Evolutionary conservation across 35 echinoderm and acorn worm species (phyloP), one percentile per base, ranked within the genome.

Genomic region (Diadema setosum): DNA sequence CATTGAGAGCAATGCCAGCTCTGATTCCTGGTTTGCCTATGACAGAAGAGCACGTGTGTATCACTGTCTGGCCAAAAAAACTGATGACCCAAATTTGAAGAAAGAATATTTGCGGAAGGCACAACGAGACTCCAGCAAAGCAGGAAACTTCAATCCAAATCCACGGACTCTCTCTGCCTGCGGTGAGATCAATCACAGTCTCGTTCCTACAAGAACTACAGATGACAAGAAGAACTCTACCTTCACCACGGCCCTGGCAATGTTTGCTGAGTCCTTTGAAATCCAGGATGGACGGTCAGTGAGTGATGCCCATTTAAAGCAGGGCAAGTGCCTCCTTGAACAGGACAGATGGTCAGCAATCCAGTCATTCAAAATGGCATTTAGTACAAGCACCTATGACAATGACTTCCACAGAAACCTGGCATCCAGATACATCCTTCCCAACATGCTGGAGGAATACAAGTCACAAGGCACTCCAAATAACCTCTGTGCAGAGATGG

Each of bases 361-460:
- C 20, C 73, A 78, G 37, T 78, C 73, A 41, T 78, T 42, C 34
- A 78, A 78, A 44, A 78, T 78, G 73, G 73, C 73, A n/a, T 43
- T 15, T 9, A 44, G 73, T 44, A 78, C 73, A 18, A 17, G 73
- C 73, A 2, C 1, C 37, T n/a, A 2, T 2, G 37, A 3, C 8
- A n/a, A 24, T 20, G n/a, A n/a, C n/a, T 78, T 43, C 18, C 73
- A 44, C 17, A 18, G 44, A 25, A 21, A 7, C 1, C 16, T 78
- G 44, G 73, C 40, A 41, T 78, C 73, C 18, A 78, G 37, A 41
- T 78, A 42, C 23, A 16, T 78, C 35, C 73, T 78, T 78, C 73
- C 73, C 17, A 44, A 39, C 37, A 9, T 15, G 9, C 40, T 78
- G 37, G 40, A 78, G n/a, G 27, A 78, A 21, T 78, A 78, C 37